phyloP scores from a whole-genome alignment of 2,113 vertebrate species.

The Phalacrocorax aristotelis region DNA sequence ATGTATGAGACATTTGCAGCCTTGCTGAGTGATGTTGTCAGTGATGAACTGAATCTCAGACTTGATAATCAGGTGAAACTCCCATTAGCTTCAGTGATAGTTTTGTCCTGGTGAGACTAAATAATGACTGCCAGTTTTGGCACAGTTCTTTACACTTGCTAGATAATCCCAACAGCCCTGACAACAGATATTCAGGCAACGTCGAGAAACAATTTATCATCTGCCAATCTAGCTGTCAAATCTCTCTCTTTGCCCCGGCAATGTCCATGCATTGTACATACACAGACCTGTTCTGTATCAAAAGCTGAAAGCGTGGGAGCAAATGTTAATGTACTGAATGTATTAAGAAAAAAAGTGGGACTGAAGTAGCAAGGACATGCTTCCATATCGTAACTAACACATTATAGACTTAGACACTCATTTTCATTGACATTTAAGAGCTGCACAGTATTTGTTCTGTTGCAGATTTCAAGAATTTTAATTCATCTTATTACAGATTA shows the following conservation, averaged over 20 bases:
- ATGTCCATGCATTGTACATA: neutral
- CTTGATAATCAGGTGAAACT: neutral
- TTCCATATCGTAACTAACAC: neutral
- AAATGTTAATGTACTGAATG: neutral
- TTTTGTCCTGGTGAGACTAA: neutral
- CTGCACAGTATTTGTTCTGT: neutral
- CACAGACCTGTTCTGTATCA: neutral
- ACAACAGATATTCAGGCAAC: neutral
- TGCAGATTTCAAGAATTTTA: neutral
- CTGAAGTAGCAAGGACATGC: neutral
- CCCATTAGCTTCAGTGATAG: neutral
- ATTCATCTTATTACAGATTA: neutral
- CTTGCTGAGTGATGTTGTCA: neutral
- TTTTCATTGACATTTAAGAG: neutral
- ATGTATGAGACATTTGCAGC: neutral
- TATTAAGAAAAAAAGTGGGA: neutral
- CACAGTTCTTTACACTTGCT: neutral
- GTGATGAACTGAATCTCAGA: neutral
- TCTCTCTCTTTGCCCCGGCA: neutral
- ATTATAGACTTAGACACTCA: neutral
- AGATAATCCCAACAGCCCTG: neutral
- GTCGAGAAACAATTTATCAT: neutral
- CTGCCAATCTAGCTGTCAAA: neutral
- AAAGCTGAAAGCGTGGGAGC: neutral
- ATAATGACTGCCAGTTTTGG: neutral